A percentile compares a stretch with the other conserved stretches of the same genome.
phyloP scores from a whole-genome alignment of 1,140 invertebrate species.

The Plectrocnemia conspersa region DNA sequence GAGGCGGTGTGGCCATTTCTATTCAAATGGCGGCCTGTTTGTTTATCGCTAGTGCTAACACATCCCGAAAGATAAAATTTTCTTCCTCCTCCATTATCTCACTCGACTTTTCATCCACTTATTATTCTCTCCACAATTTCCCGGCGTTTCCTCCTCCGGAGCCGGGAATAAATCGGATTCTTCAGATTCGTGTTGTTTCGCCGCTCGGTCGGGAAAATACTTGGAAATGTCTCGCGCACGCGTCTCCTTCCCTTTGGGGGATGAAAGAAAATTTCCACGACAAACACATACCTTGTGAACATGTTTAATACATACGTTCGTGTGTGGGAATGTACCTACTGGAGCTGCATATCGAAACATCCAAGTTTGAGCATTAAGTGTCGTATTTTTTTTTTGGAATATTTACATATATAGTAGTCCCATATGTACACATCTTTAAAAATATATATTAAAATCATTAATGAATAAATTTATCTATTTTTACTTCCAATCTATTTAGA shows the following conservation, averaged over 20 bases:
- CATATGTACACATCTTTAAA: too few species aligned
- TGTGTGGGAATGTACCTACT: too few species aligned
- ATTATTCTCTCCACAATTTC: conserved; percentile 30
- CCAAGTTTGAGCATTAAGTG: too few species aligned
- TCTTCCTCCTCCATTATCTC: conserved; percentile 24
- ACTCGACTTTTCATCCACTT: conserved; percentile 25
- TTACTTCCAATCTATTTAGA: too few species aligned
- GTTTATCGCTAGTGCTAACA: conserved; percentile 23
- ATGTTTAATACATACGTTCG: too few species aligned
- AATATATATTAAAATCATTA: too few species aligned
- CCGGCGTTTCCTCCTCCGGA: conserved; percentile 25
- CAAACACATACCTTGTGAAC: too few species aligned
- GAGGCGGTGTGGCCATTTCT: conserved; percentile 15
- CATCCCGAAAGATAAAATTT: conserved; percentile 19
- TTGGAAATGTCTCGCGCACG: background rate
- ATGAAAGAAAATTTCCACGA: too few species aligned
- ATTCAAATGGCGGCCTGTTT: conserved; percentile 21
- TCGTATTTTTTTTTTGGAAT: too few species aligned
- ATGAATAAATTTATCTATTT: too few species aligned
- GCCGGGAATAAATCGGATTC: conserved; percentile 22
- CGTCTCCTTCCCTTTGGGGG: background rate
- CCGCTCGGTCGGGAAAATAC: background rate
- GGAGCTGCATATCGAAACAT: too few species aligned
- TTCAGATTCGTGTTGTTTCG: conserved; percentile 12
- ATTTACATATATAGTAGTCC: too few species aligned